phyloP scores from a whole-genome alignment of 2,113 vertebrate species.

The Pardalotus punctatus region DNA sequence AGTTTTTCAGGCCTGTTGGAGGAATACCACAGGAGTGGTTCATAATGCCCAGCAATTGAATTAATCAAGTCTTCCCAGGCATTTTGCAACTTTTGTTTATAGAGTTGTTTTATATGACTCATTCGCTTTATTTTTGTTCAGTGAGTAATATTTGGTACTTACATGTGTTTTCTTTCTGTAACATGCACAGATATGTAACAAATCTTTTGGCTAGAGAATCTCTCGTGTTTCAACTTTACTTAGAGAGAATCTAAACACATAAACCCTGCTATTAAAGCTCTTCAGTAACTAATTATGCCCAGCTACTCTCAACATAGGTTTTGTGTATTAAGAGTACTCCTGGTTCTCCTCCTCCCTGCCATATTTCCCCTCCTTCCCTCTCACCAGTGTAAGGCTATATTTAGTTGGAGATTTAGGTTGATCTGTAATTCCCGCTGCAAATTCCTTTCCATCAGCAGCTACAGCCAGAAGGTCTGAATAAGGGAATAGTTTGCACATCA shows the following conservation, averaged over 20 bases:
- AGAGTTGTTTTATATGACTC: constrained; percentile 34
- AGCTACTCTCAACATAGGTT: not conserved
- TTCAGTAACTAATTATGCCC: not conserved
- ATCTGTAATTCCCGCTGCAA: constrained; percentile 23
- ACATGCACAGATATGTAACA: not conserved
- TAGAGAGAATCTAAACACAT: not conserved
- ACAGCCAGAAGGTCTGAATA: constrained; percentile 59
- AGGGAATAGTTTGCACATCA: constrained; percentile 28
- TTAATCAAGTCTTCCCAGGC: constrained; percentile 21
- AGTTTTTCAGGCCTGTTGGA: not conserved
- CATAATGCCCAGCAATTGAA: not conserved
- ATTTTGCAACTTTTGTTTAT: constrained; percentile 31
- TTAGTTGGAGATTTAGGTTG: constrained; percentile 22
- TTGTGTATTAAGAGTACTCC: not conserved
- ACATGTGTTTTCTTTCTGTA: not conserved
- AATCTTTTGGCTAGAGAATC: not conserved
- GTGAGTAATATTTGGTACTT: constrained; percentile 31
- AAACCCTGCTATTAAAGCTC: not conserved
- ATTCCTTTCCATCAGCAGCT: constrained; percentile 61
- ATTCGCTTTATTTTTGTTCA: constrained; percentile 17
- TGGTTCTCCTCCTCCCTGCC: not conserved
- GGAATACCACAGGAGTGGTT: not conserved
- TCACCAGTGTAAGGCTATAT: not conserved
- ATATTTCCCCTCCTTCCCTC: not conserved
- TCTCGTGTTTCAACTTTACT: not conserved